Percentiles rank a stretch among this genome's conserved stretches.
These are phyloP conservation scores for Odiellus spinosus DNA, from an alignment of 2,888 invertebrate genomes.

Conservation along the genomic window DNA sequence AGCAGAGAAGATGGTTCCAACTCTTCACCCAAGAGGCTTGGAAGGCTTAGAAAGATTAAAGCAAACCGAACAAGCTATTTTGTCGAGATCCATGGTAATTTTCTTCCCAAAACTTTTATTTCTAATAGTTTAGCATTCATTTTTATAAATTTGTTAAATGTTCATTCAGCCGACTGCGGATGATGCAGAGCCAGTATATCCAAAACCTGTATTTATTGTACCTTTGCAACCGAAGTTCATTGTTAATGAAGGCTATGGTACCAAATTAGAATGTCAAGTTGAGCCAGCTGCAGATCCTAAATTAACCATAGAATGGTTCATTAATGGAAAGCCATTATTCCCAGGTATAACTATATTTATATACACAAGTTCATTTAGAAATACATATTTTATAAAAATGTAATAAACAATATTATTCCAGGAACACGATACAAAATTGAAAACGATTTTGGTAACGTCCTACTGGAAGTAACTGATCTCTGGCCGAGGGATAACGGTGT, in stretches of 20 bases:
- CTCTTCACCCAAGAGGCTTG: constrained; percentile 81
- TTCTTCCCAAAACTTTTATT: not conserved
- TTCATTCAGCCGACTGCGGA: constrained; percentile 9
- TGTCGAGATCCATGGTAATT: constrained; percentile 29
- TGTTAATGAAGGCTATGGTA: constrained; percentile 60
- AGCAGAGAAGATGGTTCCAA: not conserved
- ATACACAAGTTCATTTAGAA: too few species aligned
- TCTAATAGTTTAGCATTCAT: not conserved
- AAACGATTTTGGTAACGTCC: constrained; percentile 91
- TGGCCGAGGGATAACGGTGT: constrained; percentile 90
- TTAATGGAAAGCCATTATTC: constrained; percentile 74
- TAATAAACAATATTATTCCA: too few species aligned
- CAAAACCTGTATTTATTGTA: constrained; percentile 70
- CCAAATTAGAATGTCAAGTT: constrained; percentile 85
- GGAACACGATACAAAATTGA: constrained; percentile 74
- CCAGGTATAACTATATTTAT: constrained; percentile 49
- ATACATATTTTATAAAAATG: too few species aligned
- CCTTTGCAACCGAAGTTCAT: constrained; percentile 64
- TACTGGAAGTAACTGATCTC: constrained; percentile 76
- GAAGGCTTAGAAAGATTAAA: constrained; percentile 75
- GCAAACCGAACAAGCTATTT: constrained; percentile 67
- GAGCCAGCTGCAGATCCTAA: constrained; percentile 86
- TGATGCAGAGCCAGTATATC: constrained; percentile 37
- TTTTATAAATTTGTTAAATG: not conserved
- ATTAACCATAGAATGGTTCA: constrained; percentile 86